A percentile compares a stretch with the other conserved stretches of the same genome.
Conservation (phyloP, 2,888 invertebrate species). For the Melieria picta region DNA sequence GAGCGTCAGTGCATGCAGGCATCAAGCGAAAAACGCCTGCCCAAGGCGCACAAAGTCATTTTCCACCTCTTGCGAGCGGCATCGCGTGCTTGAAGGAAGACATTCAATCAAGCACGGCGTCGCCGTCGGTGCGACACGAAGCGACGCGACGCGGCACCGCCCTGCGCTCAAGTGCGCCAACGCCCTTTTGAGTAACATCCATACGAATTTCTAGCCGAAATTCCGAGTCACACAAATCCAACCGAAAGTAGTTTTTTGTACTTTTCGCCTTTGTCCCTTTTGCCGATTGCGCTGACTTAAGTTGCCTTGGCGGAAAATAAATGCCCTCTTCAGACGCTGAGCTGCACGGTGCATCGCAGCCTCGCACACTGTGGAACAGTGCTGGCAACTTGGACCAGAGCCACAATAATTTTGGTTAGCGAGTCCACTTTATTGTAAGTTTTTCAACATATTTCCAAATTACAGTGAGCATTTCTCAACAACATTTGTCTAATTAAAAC, state of each 20-base stretch:
- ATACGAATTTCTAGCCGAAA: too few relatives aligned
- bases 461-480: too few relatives aligned
- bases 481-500: too few relatives aligned
- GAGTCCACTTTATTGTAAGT: too few relatives aligned
- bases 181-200: too few relatives aligned
- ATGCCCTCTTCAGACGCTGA: not conserved
- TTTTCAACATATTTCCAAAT: too few relatives aligned
- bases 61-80: not conserved
- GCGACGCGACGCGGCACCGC: not conserved
- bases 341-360: not conserved
- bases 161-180: not conserved
- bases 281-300: not conserved
- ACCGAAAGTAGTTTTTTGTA: too few relatives aligned
- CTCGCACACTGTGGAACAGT: not conserved
- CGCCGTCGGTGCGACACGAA: not conserved
- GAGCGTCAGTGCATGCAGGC: constrained; percentile 41
- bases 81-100: too few relatives aligned
- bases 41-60: not conserved
- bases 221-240: too few relatives aligned
- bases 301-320: not conserved
- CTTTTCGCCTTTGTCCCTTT: not conserved
- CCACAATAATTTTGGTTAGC: not conserved
- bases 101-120: too few relatives aligned
- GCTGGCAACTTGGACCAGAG: not conserved
- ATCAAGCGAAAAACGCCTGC: constrained; percentile 30